Conservation (phyloP, 2,113 vertebrate genomes). For the Cephalopterus ornatus region DNA sequence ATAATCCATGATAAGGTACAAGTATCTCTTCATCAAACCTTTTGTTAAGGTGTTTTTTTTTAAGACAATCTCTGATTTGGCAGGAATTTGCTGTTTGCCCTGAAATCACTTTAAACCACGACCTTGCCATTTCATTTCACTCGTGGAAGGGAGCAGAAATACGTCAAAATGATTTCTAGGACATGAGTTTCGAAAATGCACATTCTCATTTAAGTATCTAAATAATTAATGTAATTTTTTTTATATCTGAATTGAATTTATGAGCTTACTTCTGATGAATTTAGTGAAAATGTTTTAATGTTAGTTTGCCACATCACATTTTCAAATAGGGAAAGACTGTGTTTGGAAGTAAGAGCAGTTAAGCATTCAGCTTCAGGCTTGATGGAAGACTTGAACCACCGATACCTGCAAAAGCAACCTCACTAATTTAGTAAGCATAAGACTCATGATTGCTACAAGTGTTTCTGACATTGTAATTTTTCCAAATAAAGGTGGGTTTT, state of each 20-base stretch:
- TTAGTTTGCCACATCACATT: not conserved
- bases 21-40: not conserved
- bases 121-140: not conserved
- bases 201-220: not conserved
- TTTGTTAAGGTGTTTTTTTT: not conserved
- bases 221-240: not conserved
- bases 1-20: not conserved
- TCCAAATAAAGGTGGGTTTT: not conserved
- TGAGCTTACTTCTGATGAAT: not conserved
- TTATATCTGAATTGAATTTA: not conserved
- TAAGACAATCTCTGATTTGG: not conserved
- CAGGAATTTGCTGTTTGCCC: not conserved
- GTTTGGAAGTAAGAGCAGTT: not conserved
- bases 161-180: not conserved
- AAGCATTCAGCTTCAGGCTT: not conserved
- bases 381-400: not conserved
- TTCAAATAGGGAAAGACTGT: not conserved
- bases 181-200: not conserved
- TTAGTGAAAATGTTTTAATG: not conserved
- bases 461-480: not conserved
- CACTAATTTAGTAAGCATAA: not conserved
- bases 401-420: not conserved
- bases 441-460: not conserved
- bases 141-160: not conserved
- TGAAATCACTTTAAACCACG: not conserved